A percentile compares a stretch with the other conserved stretches of the same genome.
Evolutionary conservation across 2,888 invertebrate genomes (phyloP).

Genomic region (Volucella zonaria): DNA sequence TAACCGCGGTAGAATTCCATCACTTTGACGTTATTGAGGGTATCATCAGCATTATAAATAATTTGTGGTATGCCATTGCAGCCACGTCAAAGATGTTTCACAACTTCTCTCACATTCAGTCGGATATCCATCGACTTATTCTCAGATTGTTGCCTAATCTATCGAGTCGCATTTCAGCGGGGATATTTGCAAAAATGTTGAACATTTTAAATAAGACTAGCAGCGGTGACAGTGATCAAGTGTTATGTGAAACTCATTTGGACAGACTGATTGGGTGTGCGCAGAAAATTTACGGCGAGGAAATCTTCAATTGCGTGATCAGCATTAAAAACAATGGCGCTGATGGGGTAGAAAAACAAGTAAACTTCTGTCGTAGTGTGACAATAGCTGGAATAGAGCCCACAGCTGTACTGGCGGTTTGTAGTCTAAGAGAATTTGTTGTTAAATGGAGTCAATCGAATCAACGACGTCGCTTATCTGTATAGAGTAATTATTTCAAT

Average conservation of each 20-base stretch:
- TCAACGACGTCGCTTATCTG: background rate
- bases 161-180: conserved; percentile 79
- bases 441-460: conserved; percentile 68
- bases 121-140: conserved; percentile 77
- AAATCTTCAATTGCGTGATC: conserved; percentile 76
- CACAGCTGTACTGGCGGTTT: conserved; percentile 59
- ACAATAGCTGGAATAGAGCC: conserved; percentile 38
- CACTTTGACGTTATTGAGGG: conserved; percentile 82
- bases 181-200: conserved; percentile 78
- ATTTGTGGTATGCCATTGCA: conserved; percentile 80
- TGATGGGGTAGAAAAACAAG: conserved; percentile 76
- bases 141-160: conserved; percentile 78
- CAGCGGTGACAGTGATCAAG: conserved; percentile 69
- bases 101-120: conserved; percentile 77
- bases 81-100: conserved; percentile 77
- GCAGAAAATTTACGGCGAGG: conserved; percentile 77
- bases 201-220: conserved; percentile 80
- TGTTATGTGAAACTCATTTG: conserved; percentile 76
- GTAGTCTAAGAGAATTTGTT: conserved; percentile 75
- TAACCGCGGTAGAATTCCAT: conserved; percentile 80
- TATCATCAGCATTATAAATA: conserved; percentile 80
- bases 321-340: conserved; percentile 78
- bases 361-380: conserved; percentile 77
- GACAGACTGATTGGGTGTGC: conserved; percentile 78
- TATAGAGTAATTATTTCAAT: background rate